Evolutionary conservation across 35 echinoderm and acorn worm species (phyloP), one percentile per base, ranked within the genome.

Genomic region (Hemicentrotus pulcherrimus): DNA sequence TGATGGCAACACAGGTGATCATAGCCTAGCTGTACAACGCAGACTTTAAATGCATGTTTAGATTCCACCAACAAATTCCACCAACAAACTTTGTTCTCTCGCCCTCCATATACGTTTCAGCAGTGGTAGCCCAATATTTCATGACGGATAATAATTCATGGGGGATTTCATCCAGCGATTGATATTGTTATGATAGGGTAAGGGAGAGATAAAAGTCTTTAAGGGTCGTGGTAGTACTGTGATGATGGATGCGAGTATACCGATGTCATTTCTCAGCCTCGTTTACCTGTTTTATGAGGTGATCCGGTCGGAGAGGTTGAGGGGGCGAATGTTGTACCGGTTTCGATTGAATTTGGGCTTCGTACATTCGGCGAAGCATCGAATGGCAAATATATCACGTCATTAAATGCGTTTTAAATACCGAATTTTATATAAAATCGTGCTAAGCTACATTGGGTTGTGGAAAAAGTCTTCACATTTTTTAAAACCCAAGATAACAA

Each of bases 141-240:
- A 22, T 78, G 88, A 47, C 32, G 88, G 88, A 30, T 90, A 32
- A 90, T 90, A 90, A 32, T 90, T 90, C 88, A 90, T 90, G 9
- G 0, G 32, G 19, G 88, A 90, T 45, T 90, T 16, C 46, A 18
- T 32, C 32, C 88, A 90, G 88, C 32, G 88, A 90, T 90, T 90
- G 46, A 90, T 90, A 28, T 47, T 90, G 46, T 90, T 90, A 18
- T 90, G 32, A 90, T 90, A 90, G 32, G 88, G 88, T 47, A 47
- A 33, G 46, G 15, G 32, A 41, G 88, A 47, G 88, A 90, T 90
- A 90, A 47, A 90, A 90, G 88, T 90, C 88, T 78, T 78, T 47
- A 90, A 90, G 46, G 32, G 24, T 19, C 32, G 46, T 33, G 88
- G 12, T 90, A 90, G 88, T 90, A 90, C 5, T 46, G 32, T 46